Evolutionary conservation across 2,113 vertebrate genomes (phyloP).

Genomic region (Onychostruthus taczanowskii): DNA sequence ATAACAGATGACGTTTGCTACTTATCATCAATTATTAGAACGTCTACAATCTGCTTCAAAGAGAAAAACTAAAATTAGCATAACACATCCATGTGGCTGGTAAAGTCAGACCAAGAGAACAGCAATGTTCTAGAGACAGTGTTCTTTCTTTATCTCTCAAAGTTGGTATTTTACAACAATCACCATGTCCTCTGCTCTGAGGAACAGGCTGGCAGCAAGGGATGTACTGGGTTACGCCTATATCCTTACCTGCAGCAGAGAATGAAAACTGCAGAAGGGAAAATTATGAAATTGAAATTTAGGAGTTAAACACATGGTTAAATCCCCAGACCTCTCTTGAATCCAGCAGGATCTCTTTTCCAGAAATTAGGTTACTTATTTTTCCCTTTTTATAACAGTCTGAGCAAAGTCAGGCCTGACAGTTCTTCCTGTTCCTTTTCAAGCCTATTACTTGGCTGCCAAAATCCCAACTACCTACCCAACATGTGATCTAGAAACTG

Average conservation of each 20-base stretch:
- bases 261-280: background rate
- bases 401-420: background rate
- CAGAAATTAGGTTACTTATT: background rate
- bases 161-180: background rate
- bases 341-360: background rate
- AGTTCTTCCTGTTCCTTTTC: background rate
- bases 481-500: background rate
- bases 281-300: background rate
- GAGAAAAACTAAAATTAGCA: background rate
- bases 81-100: background rate
- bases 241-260: background rate
- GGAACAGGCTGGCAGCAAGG: background rate
- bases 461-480: background rate
- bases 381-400: background rate
- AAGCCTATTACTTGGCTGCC: background rate
- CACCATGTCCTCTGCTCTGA: background rate
- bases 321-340: background rate
- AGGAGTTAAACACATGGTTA: background rate
- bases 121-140: background rate
- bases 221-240: background rate
- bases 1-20: background rate
- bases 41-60: background rate
- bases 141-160: background rate
- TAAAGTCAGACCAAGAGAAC: background rate
- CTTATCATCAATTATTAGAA: background rate